These are phyloP conservation scores for Cervus canadensis DNA, from an alignment of 2,113 vertebrate genomes.

Conservation along the genomic window DNA sequence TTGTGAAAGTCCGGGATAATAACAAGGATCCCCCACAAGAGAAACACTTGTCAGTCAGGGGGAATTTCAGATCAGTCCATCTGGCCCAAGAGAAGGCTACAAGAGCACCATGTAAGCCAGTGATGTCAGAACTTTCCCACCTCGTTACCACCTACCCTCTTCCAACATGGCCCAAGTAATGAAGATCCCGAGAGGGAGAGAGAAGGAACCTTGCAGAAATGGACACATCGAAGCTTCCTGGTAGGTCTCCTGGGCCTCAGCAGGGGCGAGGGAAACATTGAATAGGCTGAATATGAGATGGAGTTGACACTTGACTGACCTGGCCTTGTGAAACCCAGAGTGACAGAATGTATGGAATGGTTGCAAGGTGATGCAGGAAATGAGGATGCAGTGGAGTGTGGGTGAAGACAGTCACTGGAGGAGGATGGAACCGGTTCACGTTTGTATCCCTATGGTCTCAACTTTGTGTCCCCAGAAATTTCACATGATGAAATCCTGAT, in stretches of 20 bases:
- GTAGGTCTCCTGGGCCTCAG: neutral
- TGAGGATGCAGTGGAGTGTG: too few species aligned
- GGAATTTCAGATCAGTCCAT: neutral
- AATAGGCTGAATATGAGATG: neutral
- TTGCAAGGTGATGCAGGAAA: neutral
- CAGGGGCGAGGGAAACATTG: neutral
- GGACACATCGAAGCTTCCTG: neutral
- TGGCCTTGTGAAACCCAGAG: neutral
- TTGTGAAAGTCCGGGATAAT: neutral
- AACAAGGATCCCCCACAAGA: neutral
- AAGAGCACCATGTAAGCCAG: fast-evolving
- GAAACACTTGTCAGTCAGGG: neutral
- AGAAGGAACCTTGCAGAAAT: neutral
- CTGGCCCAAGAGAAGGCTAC: neutral
- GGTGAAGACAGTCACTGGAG: neutral
- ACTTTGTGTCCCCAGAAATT: too few species aligned
- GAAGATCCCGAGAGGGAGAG: neutral
- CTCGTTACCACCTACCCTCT: neutral
- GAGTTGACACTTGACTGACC: neutral
- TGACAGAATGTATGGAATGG: neutral
- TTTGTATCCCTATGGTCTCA: too few species aligned
- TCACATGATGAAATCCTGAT: too few species aligned
- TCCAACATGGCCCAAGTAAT: neutral
- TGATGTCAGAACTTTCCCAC: neutral
- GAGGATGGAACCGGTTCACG: too few species aligned